These are phyloP conservation scores for Steinernema khuongi DNA, from an alignment of 1,140 invertebrate species.

Conservation along the genomic window DNA sequence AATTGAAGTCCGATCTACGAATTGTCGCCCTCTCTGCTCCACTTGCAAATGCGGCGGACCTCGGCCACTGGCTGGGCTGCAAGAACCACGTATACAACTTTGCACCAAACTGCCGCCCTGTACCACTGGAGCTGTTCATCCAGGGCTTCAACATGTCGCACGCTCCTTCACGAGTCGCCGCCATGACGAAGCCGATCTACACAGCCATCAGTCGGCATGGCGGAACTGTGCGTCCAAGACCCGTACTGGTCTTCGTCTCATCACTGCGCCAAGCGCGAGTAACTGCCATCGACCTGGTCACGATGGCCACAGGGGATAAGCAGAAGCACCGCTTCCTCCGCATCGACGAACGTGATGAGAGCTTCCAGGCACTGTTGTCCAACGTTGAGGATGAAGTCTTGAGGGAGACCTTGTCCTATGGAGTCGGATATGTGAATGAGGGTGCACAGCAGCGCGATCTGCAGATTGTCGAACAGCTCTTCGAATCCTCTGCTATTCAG, in stretches of 20 bases:
- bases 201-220: slow-evolving; percentile 68
- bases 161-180: slow-evolving; percentile 84
- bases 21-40: slow-evolving; percentile 92
- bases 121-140: slow-evolving; percentile 89
- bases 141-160: slow-evolving; percentile 94
- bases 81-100: slow-evolving; percentile 94
- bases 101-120: slow-evolving; percentile 88
- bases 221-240: slow-evolving; percentile 68
- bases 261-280: slow-evolving; percentile 75
- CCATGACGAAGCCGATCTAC: slow-evolving; percentile 95
- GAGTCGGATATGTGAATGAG: slow-evolving; percentile 94
- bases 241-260: slow-evolving; percentile 70
- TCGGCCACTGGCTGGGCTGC: slow-evolving; percentile 92
- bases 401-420: slow-evolving; percentile 75
- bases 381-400: slow-evolving; percentile 72
- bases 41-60: slow-evolving; percentile 86
- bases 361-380: slow-evolving; percentile 74
- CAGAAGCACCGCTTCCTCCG: slow-evolving; percentile 71
- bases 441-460: slow-evolving; percentile 77
- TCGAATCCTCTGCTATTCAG: slow-evolving; percentile 88
- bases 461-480: slow-evolving; percentile 82
- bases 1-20: slow-evolving; percentile 80
- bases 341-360: slow-evolving; percentile 70
- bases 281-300: slow-evolving; percentile 88
- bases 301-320: slow-evolving; percentile 69